Evolutionary conservation across 2,888 invertebrate species (phyloP).

Genomic region (Drosophila koepferae): DNA sequence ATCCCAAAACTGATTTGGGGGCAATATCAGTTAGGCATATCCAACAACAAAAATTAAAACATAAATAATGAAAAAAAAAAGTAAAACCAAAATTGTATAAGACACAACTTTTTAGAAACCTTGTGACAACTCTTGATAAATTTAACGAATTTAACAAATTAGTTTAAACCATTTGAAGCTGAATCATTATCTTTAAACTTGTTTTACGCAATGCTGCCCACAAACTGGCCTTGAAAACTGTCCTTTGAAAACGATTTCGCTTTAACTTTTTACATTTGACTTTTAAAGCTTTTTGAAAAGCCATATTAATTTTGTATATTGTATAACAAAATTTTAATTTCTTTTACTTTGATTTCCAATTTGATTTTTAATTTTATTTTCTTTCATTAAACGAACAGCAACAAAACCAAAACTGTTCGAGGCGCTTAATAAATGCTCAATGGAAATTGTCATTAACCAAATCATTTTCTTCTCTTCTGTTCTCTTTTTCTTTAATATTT

Average conservation of each 20-base stretch:
- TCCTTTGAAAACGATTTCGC: constrained; percentile 27
- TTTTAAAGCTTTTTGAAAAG: constrained; percentile 79
- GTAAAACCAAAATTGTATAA: constrained; percentile 4
- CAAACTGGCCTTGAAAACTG: constrained; percentile 48
- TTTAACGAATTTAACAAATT: constrained; percentile 66
- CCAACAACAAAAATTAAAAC: constrained; percentile 17
- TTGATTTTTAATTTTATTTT: constrained; percentile 17
- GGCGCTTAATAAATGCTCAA: constrained; percentile 44
- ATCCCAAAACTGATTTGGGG: constrained; percentile 21
- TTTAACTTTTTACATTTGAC: constrained; percentile 51
- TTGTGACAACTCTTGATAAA: constrained; percentile 44
- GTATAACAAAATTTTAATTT: constrained; percentile 33
- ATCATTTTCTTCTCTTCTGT: background rate
- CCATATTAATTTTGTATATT: constrained; percentile 64
- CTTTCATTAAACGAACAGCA: constrained; percentile 35
- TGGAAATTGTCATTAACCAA: constrained; percentile 40
- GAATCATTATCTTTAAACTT: constrained; percentile 25
- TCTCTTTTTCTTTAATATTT: constrained; percentile 1
- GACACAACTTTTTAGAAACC: constrained; percentile 22
- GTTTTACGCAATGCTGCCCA: constrained; percentile 38
- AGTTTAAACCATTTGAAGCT: constrained; percentile 52
- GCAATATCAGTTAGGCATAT: constrained; percentile 57
- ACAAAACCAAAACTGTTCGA: constrained; percentile 23
- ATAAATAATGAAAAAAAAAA: background rate
- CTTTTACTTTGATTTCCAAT: constrained; percentile 3